Evolutionary conservation across 2,113 vertebrate genomes (phyloP).

Genomic region (Upupa epops): DNA sequence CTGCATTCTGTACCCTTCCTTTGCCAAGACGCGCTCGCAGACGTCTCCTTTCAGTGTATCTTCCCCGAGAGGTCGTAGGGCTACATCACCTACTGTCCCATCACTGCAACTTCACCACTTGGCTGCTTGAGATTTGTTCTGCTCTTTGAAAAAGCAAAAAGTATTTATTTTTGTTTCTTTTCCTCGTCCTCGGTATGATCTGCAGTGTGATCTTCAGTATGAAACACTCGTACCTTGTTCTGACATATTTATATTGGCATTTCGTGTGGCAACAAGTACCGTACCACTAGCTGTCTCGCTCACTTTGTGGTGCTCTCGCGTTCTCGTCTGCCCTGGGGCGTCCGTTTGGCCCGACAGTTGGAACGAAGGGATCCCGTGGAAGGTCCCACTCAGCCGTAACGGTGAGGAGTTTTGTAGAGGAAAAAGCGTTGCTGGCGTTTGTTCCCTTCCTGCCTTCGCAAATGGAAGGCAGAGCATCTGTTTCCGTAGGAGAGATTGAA

Average conservation of each 20-base stretch:
- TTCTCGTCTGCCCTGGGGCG: conserved; percentile 66
- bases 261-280: conserved; percentile 77
- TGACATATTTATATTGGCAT: conserved; percentile 86
- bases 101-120: conserved; percentile 76
- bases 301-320: conserved; percentile 77
- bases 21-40: conserved; percentile 80
- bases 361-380: conserved; percentile 69
- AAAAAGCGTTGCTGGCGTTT: conserved; percentile 19
- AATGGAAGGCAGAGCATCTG: conserved; percentile 45
- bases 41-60: conserved; percentile 75
- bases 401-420: conserved; percentile 57
- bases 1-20: conserved; percentile 65
- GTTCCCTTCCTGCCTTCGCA: conserved; percentile 42
- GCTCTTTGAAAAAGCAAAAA: conserved; percentile 65
- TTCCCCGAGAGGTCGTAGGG: conserved; percentile 76
- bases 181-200: neutral
- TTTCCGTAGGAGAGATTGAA: conserved; percentile 48
- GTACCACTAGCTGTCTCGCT: conserved; percentile 76
- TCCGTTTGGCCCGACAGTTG: conserved; percentile 62
- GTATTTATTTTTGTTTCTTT: conserved; percentile 62
- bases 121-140: conserved; percentile 83
- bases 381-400: conserved; percentile 68
- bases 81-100: conserved; percentile 74
- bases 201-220: conserved; percentile 82
- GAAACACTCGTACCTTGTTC: conserved; percentile 83